phyloP scores from a whole-genome alignment of 2,797 vertebrate genomes.

The Mormyrops attenuatus region DNA sequence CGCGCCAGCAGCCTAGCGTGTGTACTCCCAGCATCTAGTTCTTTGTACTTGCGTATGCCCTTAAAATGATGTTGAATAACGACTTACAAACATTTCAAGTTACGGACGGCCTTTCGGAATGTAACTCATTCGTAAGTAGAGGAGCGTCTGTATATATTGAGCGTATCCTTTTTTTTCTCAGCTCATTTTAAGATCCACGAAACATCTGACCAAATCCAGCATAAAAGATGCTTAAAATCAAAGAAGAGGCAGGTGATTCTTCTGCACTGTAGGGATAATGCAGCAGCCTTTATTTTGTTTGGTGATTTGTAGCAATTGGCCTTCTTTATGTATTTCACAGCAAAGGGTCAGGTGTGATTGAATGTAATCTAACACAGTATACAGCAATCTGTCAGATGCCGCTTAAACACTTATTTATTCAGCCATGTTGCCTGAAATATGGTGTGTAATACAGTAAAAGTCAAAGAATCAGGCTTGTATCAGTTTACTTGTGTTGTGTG shows the following conservation, averaged over 20 bases:
- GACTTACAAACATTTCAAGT: no score
- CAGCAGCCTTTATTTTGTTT: background rate
- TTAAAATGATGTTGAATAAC: no score
- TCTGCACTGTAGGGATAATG: background rate
- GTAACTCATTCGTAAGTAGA: no score
- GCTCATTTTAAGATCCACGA: background rate
- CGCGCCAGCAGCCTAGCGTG: no score
- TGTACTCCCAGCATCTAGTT: no score
- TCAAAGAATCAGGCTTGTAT: background rate
- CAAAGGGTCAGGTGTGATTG: background rate
- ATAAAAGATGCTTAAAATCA: background rate
- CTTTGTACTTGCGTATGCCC: no score
- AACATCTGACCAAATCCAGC: background rate
- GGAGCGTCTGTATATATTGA: background rate
- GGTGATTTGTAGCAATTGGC: background rate
- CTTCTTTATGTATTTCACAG: background rate
- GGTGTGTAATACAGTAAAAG: background rate
- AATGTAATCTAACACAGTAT: background rate
- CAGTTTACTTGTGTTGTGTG: background rate
- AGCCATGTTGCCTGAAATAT: background rate
- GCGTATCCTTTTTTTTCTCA: background rate
- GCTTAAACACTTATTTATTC: background rate
- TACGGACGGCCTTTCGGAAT: no score
- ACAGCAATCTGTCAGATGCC: background rate
- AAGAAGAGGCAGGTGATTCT: background rate